Base-by-base conservation (phyloP, 1,140 invertebrate species). In the Macrobrachium rosenbergii region DNA sequence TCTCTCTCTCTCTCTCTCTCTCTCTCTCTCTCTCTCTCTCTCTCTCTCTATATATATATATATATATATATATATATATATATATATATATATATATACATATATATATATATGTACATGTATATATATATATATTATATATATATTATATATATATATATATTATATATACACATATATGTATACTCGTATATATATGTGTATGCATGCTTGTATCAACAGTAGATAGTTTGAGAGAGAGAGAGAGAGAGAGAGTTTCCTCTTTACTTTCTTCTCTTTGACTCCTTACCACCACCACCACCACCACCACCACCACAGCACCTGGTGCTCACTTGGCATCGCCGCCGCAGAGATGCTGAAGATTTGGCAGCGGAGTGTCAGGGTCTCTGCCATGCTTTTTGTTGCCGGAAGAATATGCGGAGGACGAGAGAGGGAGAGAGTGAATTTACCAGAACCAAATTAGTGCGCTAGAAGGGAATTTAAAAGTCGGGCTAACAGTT, bases 321-420 rank as follows among this genome's bases (percentile, higher is more conserved):
- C 69, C 69, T 72, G 69, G 69, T 72, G 17, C 16, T 28, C 23
- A 23, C 37, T 17, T 72, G 69, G 69, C 69, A 72, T 28, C 69
- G 37, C 69, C 11, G 69, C 69, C 52, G 52, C 52, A 8, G 7
- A 52, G 52, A 52, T 52, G 37, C 69, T 23, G 23, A 72, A 21
- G 23, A n/a, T 72, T 72, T 72, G 69, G 69, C 69, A 72, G 16
- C 69, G 21, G n/a, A 23, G 69, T 43, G 17, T 72, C 69, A 43
- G 69, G 69, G 69, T 72, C 69, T 28, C 21, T 72, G 69, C 69
- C 69, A 72, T 72, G 69, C 69, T 72, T 23, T 43, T 72, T 72
- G 69, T 72, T 72, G 69, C 23, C 69, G 69, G 69, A 72, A 72
- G 69, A 72, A 43, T 28, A 43, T 43, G 69, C 23, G 69, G 23